Base-by-base conservation (phyloP, 2,113 vertebrate genomes). In the Scopus umbretta region DNA sequence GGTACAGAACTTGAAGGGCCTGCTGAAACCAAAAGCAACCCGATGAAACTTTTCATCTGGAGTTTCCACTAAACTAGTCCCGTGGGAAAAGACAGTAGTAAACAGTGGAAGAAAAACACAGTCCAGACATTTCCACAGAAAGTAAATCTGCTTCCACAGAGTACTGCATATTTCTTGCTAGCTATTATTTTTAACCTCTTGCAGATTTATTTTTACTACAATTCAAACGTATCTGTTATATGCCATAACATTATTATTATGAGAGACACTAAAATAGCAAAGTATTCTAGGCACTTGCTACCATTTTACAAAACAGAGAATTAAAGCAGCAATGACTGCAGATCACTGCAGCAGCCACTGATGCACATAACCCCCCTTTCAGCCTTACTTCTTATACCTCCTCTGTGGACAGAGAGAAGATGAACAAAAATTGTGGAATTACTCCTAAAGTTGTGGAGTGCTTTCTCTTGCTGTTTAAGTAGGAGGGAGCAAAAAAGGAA, bases 171-270 rank as follows among this genome's bases (percentile, higher is more conserved):
- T 86, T 96, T 95, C 94, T 95, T 65, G 38, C 40, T 90, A 90
- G 84, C 84, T 97, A 90, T 96, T 97, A 73, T 91, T 96, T 96
- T 97, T 94, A 95, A 96, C 84, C 81, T 97, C 85, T 90, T 58
- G 6, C 71, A 82, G 95, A 93, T 97, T 96, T 94, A 97, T 97
- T 97, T 96, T 97, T 95, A 96, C 93, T 90, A 52, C 95, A 86
- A 90, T 92, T 94, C 94, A 92, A 97, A 94, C 1, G 45, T 94
- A 91, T 88, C 86, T 97, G 94, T 93, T 97, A 97, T 86, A 76
- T 96, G 78, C 91, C 95, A 93, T 94, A 96, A 96, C 90, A 90
- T 95, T 96, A 91, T 94, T 92, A 88, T 90, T 96, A 96, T 58
- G 45, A 49, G 34, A 90, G 36, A 80, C 85, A 58, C 84, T 96